Evolutionary conservation across 2,113 vertebrate genomes (phyloP).

Genomic region (Bubo scandiacus): DNA sequence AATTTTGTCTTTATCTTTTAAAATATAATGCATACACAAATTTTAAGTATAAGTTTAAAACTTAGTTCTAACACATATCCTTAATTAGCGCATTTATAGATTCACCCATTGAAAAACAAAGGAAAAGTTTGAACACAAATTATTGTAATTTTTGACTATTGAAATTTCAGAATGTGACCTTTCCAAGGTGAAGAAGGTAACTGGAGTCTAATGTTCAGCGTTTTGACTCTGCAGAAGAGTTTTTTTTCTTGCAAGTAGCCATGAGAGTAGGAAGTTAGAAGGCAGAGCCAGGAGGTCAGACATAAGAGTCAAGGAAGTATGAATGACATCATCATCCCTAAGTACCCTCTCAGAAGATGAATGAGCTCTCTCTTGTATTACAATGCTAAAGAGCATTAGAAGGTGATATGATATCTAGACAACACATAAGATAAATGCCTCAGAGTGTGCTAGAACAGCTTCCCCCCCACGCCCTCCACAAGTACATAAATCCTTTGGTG

Average conservation of each 20-base stretch:
- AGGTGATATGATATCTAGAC: constrained; percentile 75
- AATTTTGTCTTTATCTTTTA: neutral
- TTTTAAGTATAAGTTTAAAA: neutral
- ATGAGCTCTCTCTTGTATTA: constrained; percentile 73
- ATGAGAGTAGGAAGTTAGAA: constrained; percentile 55
- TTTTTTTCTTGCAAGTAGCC: constrained; percentile 23
- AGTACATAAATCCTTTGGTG: constrained; percentile 55
- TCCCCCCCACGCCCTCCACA: constrained; percentile 21
- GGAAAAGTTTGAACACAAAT: neutral
- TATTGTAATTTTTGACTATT: neutral
- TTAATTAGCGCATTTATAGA: neutral
- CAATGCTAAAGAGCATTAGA: constrained; percentile 81
- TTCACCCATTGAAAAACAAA: neutral
- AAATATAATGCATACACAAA: neutral
- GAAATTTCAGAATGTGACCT: neutral
- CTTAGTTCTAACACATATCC: neutral
- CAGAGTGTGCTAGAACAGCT: constrained; percentile 48
- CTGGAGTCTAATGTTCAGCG: neutral
- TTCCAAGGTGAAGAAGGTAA: neutral
- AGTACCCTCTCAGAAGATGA: constrained; percentile 64
- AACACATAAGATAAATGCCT: constrained; percentile 71
- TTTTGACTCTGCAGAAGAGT: neutral
- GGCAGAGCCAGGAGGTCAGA: constrained; percentile 59
- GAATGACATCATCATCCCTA: constrained; percentile 80
- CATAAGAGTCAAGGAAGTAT: constrained; percentile 70